Percentiles rank a stretch among this genome's conserved stretches.
These are phyloP conservation scores for Drosophila sulfurigaster DNA, from an alignment of 1,140 invertebrate species.

Conservation along the genomic window DNA sequence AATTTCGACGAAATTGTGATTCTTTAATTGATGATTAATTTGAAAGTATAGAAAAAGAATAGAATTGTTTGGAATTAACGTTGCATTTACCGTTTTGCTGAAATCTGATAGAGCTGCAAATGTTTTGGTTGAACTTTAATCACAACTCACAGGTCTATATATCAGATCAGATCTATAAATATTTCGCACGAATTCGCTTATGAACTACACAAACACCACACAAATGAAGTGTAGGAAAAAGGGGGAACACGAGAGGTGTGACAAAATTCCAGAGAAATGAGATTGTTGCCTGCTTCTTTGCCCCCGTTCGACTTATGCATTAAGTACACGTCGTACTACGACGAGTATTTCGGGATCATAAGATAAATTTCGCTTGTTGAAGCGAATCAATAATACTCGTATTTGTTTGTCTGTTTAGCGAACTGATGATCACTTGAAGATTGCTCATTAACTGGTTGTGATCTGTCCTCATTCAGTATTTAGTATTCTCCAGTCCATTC, in stretches of 20 bases:
- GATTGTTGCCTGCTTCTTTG: no score
- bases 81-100: not conserved
- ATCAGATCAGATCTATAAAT: conserved; percentile 2
- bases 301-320: not conserved
- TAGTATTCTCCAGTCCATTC: not conserved
- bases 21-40: no score
- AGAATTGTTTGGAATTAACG: no score
- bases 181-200: not conserved
- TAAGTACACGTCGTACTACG: not conserved
- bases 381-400: not conserved
- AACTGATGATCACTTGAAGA: not conserved
- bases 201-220: not conserved
- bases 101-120: not conserved
- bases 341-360: conserved; percentile 2
- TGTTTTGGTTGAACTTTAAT: not conserved
- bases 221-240: no score
- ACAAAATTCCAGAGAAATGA: no score
- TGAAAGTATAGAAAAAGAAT: no score
- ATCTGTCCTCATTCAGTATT: conserved; percentile 3
- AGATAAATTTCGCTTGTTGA: not conserved
- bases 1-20: no score
- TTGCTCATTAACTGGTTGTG: conserved; percentile 6
- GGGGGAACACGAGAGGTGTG: not conserved
- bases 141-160: not conserved
- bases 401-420: conserved; percentile 8